A percentile compares a stretch with the other conserved stretches of the same genome.
Evolutionary conservation across 23 tunicate species (phyloP).

Genomic region (Phallusia fumigata): DNA sequence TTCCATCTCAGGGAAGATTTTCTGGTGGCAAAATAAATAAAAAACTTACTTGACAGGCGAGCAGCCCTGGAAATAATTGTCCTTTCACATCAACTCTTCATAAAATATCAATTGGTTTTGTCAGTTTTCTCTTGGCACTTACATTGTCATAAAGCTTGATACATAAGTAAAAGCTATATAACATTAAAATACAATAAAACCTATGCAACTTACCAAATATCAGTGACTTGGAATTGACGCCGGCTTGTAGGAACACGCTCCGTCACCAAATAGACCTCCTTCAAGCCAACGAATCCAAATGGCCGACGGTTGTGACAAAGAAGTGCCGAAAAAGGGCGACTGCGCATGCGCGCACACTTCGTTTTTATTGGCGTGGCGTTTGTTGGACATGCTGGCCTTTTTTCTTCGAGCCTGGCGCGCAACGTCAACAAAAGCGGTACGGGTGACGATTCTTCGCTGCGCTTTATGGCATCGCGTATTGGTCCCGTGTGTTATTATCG

Average conservation of each 20-base stretch:
- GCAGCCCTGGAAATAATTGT: no score
- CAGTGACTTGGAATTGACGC: background rate
- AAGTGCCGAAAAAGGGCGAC: slow-evolving; percentile 20
- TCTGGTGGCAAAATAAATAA: no score
- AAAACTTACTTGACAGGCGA: no score
- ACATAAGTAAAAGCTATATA: no score
- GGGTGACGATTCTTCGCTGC: background rate
- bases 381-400: background rate
- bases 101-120: no score
- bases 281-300: slow-evolving; percentile 1
- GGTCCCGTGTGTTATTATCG: no score
- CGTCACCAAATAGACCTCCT: background rate
- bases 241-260: background rate
- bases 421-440: background rate
- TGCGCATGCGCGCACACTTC: slow-evolving; percentile 84
- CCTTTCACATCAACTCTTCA: no score
- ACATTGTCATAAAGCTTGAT: no score
- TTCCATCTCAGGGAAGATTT: slow-evolving; percentile 6
- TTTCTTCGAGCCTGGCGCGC: background rate
- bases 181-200: background rate
- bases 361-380: background rate
- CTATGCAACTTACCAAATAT: background rate
- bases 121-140: no score
- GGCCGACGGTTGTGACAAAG: slow-evolving; percentile 27
- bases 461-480: no score